A percentile compares a stretch with the other conserved stretches of the same genome.
phyloP scores from a whole-genome alignment of 2,888 invertebrate genomes.

The Leptarthrus brevirostris region DNA sequence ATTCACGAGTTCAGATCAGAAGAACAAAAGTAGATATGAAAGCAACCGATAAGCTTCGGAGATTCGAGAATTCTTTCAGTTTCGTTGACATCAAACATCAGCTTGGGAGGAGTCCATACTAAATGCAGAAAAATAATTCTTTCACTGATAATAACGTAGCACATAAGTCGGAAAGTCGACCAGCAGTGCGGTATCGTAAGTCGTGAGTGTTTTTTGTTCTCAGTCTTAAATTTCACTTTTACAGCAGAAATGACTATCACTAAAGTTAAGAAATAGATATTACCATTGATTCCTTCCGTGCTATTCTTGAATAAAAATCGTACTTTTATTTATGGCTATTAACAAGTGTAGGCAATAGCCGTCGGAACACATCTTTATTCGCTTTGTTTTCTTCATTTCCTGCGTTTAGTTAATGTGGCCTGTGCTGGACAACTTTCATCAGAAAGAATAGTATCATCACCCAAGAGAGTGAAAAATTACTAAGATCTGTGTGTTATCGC shows the following conservation, averaged over 20 bases:
- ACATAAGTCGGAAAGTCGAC: too few species aligned
- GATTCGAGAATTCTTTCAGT: not conserved
- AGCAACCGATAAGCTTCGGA: too few species aligned
- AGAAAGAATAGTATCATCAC: slow-evolving; percentile 23
- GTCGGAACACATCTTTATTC: not conserved
- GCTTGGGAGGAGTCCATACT: too few species aligned
- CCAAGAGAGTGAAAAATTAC: slow-evolving; percentile 12
- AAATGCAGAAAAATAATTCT: too few species aligned
- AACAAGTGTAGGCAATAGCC: not conserved
- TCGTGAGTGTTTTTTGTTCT: too few species aligned
- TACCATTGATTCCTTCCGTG: slow-evolving; percentile 5
- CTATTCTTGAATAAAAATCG: not conserved
- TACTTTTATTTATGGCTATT: slow-evolving; percentile 11
- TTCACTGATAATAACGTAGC: too few species aligned
- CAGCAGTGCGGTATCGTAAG: too few species aligned
- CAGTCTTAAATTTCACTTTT: slow-evolving; percentile 39
- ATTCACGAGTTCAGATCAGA: not conserved
- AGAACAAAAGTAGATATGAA: too few species aligned
- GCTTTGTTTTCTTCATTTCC: slow-evolving; percentile 25
- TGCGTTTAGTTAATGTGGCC: not conserved
- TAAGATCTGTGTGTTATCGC: slow-evolving; percentile 1
- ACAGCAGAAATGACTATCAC: not conserved
- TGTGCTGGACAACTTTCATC: slow-evolving; percentile 3
- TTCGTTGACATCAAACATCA: not conserved
- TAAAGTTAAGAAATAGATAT: not conserved